A percentile compares a stretch with the other conserved stretches of the same genome.
Conservation (phyloP, 2,888 invertebrate genomes). For the Pandemis cinnamomeana region DNA sequence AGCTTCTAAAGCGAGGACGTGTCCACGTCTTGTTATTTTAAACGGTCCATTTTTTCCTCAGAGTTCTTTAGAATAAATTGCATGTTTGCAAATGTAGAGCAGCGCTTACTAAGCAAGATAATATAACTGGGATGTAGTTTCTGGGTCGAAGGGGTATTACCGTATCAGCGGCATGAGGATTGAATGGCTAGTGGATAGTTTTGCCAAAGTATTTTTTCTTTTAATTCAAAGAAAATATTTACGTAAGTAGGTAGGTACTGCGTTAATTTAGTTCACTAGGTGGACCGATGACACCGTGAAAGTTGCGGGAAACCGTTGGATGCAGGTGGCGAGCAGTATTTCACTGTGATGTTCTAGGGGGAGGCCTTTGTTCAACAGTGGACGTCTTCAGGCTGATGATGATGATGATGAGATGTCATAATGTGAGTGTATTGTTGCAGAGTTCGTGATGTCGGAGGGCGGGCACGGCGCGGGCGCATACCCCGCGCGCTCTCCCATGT, state of each 20-base stretch:
- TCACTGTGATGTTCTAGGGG: too few relatives aligned
- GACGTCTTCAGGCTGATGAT: too few relatives aligned
- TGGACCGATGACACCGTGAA: too few relatives aligned
- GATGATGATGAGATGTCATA: not conserved
- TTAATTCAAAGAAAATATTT: too few relatives aligned
- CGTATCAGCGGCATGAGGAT: not conserved
- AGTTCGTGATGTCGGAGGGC: slow-evolving; percentile 77
- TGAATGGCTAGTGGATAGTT: not conserved
- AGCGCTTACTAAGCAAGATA: slow-evolving; percentile 8
- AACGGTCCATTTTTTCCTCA: slow-evolving; percentile 3
- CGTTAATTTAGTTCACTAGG: too few relatives aligned
- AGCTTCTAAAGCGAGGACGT: slow-evolving; percentile 19
- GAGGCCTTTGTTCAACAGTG: too few relatives aligned
- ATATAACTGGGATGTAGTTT: not conserved
- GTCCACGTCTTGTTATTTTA: slow-evolving; percentile 23
- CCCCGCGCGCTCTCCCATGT: slow-evolving; percentile 77
- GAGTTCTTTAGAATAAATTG: slow-evolving; percentile 16
- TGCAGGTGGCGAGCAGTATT: too few relatives aligned
- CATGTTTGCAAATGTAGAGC: slow-evolving; percentile 13
- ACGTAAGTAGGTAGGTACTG: too few relatives aligned
- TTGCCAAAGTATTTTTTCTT: slow-evolving; percentile 1
- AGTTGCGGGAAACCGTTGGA: too few relatives aligned
- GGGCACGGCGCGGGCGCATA: slow-evolving; percentile 63
- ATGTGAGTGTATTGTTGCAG: slow-evolving; percentile 63
- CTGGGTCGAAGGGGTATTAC: not conserved